Percentiles rank a stretch among this genome's conserved stretches.
phyloP scores from a whole-genome alignment of 2,888 invertebrate species.

The Drosophila falleni region DNA sequence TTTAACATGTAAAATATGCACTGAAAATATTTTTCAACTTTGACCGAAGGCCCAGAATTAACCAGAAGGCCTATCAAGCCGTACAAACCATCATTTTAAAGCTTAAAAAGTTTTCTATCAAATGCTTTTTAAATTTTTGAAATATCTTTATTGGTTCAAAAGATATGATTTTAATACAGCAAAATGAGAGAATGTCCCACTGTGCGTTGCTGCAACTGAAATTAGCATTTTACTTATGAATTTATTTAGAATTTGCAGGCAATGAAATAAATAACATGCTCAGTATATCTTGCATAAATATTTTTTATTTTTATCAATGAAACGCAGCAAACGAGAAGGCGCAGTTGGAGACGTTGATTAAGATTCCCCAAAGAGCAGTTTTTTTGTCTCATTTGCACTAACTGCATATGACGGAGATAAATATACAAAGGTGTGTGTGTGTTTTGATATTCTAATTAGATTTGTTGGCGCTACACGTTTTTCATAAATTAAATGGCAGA shows the following conservation, averaged over 20 bases:
- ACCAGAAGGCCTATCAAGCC: too few relatives aligned
- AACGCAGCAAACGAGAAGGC: constrained; percentile 26
- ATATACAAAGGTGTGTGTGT: constrained; percentile 8
- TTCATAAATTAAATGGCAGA: constrained; percentile 68
- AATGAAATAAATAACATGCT: constrained; percentile 46
- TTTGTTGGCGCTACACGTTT: constrained; percentile 61
- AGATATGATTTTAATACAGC: too few relatives aligned
- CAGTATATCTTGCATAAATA: constrained; percentile 6
- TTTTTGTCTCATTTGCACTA: neutral
- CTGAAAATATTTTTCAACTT: too few relatives aligned
- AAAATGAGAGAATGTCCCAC: too few relatives aligned
- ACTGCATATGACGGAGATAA: constrained; percentile 6
- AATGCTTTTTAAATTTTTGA: too few relatives aligned
- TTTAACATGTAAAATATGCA: too few relatives aligned
- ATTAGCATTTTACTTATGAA: constrained; percentile 54
- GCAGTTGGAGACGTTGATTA: constrained; percentile 37
- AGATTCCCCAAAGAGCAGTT: constrained; percentile 20
- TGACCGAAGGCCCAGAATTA: too few relatives aligned
- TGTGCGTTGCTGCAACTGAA: constrained; percentile 32
- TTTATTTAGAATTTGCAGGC: constrained; percentile 29
- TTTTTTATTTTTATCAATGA: constrained; percentile 61
- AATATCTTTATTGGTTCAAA: too few relatives aligned
- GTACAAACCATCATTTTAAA: too few relatives aligned
- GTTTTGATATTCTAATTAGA: constrained; percentile 61
- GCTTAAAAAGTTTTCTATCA: too few relatives aligned